Evolutionary conservation across 2,888 invertebrate genomes (phyloP).

Genomic region (Rotaria macrura): DNA sequence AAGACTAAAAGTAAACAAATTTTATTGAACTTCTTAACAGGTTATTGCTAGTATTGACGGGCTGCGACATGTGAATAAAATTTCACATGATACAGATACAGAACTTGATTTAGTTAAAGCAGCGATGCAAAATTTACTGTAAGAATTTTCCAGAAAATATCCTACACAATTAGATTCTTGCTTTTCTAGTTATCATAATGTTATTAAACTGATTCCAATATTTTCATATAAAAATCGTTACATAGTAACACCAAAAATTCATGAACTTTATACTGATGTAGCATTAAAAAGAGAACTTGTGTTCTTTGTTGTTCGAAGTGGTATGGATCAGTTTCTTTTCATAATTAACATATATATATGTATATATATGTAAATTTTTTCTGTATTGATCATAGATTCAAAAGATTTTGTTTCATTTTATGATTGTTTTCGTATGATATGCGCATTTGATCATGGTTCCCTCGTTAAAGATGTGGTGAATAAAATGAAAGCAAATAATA

Average conservation of each 20-base stretch:
- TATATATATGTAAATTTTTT: background rate
- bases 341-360: no score
- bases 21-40: background rate
- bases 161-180: no score
- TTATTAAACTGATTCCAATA: slow-evolving; percentile 9
- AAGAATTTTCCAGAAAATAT: background rate
- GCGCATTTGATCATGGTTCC: slow-evolving; percentile 18
- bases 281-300: background rate
- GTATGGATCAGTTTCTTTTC: background rate
- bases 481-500: slow-evolving; percentile 1
- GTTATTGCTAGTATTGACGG: slow-evolving; percentile 16
- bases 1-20: no score
- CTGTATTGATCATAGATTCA: background rate
- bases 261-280: background rate
- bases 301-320: background rate
- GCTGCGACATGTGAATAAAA: background rate
- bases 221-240: slow-evolving; percentile 20
- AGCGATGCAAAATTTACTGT: slow-evolving; percentile 18
- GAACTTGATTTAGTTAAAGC: background rate
- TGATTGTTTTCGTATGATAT: background rate
- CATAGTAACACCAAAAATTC: slow-evolving; percentile 2
- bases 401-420: slow-evolving; percentile 15
- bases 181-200: background rate
- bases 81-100: background rate
- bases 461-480: background rate